These are phyloP conservation scores for Rhyzopertha dominica DNA, from an alignment of 1,140 invertebrate species.

Conservation along the genomic window DNA sequence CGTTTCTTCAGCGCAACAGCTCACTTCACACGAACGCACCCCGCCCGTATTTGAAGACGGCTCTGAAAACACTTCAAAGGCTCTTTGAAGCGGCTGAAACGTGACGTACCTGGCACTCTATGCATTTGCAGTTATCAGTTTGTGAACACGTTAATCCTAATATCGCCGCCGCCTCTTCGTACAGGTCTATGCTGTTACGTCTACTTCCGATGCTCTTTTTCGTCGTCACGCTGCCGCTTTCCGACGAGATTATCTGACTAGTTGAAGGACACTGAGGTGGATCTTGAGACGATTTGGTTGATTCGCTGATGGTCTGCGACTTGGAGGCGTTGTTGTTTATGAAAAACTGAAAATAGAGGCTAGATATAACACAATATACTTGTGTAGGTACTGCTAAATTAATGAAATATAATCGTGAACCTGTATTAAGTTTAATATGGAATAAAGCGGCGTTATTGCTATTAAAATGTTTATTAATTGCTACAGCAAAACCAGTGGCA, in stretches of 20 bases:
- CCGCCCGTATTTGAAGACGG: too few species aligned
- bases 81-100: too few species aligned
- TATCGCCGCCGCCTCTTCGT: constrained; percentile 54
- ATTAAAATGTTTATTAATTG: too few species aligned
- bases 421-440: too few species aligned
- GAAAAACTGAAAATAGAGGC: constrained; percentile 26
- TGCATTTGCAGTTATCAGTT: constrained; percentile 55
- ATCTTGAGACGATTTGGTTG: constrained; percentile 1
- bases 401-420: too few species aligned
- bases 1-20: too few species aligned
- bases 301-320: background rate
- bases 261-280: constrained; percentile 7
- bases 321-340: constrained; percentile 25
- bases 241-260: constrained; percentile 6
- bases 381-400: too few species aligned
- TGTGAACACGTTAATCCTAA: constrained; percentile 53
- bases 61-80: too few species aligned
- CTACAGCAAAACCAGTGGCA: too few species aligned
- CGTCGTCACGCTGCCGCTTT: constrained; percentile 11
- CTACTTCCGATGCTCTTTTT: constrained; percentile 16
- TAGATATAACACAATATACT: too few species aligned
- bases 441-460: too few species aligned
- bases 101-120: constrained; percentile 56
- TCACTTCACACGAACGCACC: too few species aligned
- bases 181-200: constrained; percentile 47